These are phyloP conservation scores for Myiozetetes cayanensis DNA, from an alignment of 2,113 vertebrate genomes.

Conservation along the genomic window DNA sequence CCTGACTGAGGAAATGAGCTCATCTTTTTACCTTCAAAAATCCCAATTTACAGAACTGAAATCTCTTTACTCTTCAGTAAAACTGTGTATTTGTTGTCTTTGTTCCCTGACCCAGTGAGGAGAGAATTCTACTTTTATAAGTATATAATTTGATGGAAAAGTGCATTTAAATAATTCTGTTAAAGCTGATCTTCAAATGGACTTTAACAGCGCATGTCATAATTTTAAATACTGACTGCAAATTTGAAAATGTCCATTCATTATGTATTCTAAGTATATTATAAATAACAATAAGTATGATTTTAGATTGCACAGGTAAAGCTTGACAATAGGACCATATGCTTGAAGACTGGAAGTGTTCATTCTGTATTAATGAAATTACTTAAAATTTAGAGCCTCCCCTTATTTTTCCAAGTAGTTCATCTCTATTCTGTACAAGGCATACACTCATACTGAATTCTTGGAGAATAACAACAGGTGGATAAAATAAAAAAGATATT, in stretches of 20 bases:
- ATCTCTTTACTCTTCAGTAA: neutral
- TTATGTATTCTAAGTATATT: neutral
- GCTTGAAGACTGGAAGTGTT: neutral
- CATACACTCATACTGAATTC: accelerated
- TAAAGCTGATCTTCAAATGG: neutral
- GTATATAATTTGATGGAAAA: neutral
- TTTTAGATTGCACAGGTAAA: neutral
- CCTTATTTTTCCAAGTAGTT: neutral
- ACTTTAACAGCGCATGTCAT: accelerated
- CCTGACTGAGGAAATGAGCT: neutral
- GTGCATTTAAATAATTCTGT: neutral
- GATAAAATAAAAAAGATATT: neutral
- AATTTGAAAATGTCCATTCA: neutral
- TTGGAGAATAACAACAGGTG: neutral
- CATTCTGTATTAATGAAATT: neutral
- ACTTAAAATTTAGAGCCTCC: neutral
- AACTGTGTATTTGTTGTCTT: neutral
- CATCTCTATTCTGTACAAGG: too few species aligned
- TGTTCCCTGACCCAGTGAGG: neutral
- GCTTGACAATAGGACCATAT: neutral
- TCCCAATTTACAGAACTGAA: neutral
- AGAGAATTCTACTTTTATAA: neutral
- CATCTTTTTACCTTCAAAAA: neutral
- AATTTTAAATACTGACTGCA: neutral
- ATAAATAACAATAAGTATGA: neutral